Evolutionary conservation across 2,888 invertebrate genomes (phyloP).

Genomic region (Tenodera sinensis): DNA sequence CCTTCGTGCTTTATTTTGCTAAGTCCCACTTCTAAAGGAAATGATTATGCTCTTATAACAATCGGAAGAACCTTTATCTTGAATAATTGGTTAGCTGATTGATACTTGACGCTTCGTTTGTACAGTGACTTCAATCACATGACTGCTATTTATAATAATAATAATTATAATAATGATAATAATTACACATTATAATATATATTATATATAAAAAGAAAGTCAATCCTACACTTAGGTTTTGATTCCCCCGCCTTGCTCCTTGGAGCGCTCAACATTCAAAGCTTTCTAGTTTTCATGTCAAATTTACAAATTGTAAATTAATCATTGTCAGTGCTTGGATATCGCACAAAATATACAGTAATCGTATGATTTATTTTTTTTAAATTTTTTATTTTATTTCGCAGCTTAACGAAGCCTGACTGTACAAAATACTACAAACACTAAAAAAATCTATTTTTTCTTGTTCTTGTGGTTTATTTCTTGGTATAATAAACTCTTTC

Average conservation of each 20-base stretch:
- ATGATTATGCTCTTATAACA: slow-evolving; percentile 23
- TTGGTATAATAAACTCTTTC: slow-evolving; percentile 28
- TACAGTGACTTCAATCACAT: slow-evolving; percentile 14
- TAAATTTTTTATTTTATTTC: not conserved
- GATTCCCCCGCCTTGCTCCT: slow-evolving; percentile 17
- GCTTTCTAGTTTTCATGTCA: slow-evolving; percentile 31
- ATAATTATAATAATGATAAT: not conserved
- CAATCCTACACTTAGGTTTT: slow-evolving; percentile 20
- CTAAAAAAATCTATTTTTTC: slow-evolving; percentile 39
- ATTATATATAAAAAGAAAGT: slow-evolving; percentile 25
- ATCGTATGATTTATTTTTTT: slow-evolving; percentile 20
- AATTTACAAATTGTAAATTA: slow-evolving; percentile 31
- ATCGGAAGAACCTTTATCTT: slow-evolving; percentile 24
- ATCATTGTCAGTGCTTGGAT: slow-evolving; percentile 26
- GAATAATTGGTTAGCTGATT: not conserved
- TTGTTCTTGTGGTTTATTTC: not conserved
- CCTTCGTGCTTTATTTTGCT: not conserved
- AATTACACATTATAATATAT: slow-evolving; percentile 25
- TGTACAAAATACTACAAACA: slow-evolving; percentile 48
- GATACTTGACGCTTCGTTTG: not conserved
- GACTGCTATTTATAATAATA: slow-evolving; percentile 7
- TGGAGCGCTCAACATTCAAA: slow-evolving; percentile 31
- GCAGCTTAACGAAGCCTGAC: slow-evolving; percentile 32
- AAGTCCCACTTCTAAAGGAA: not conserved
- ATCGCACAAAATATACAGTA: slow-evolving; percentile 30